A percentile compares a stretch with the other conserved stretches of the same genome.
These are phyloP conservation scores for Macrobrachium rosenbergii DNA, from an alignment of 1,140 invertebrate genomes.

Conservation along the genomic window DNA sequence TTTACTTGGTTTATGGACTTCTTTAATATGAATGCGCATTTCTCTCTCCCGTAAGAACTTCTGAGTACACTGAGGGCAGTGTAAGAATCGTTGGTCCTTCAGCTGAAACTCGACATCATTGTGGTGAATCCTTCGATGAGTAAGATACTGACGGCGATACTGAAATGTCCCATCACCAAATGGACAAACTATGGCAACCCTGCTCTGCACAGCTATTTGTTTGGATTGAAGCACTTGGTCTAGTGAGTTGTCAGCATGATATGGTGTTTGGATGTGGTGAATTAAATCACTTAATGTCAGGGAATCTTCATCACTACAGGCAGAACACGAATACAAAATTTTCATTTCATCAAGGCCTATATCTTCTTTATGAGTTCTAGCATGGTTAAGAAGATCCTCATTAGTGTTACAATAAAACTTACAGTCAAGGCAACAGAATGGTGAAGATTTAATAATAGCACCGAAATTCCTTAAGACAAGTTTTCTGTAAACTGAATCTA, in stretches of 20 bases:
- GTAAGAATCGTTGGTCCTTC: slow-evolving; percentile 29
- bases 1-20: slow-evolving; percentile 14
- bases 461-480: slow-evolving; percentile 40
- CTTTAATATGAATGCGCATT: slow-evolving; percentile 46
- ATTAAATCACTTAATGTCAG: slow-evolving; percentile 11
- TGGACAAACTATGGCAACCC: slow-evolving; percentile 42
- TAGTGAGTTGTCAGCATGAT: slow-evolving; percentile 41
- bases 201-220: slow-evolving; percentile 35
- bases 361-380: slow-evolving; percentile 42
- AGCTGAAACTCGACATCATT: slow-evolving; percentile 41
- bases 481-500: slow-evolving; percentile 38
- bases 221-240: slow-evolving; percentile 37
- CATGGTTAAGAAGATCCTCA: slow-evolving; percentile 48
- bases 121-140: slow-evolving; percentile 40
- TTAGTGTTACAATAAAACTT: slow-evolving; percentile 57
- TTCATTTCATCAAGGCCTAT: slow-evolving; percentile 39
- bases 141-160: slow-evolving; percentile 43
- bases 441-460: slow-evolving; percentile 43
- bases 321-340: slow-evolving; percentile 39
- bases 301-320: slow-evolving; percentile 40
- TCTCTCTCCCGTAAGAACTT: slow-evolving; percentile 39
- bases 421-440: slow-evolving; percentile 35
- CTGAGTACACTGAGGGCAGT: slow-evolving; percentile 39
- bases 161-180: slow-evolving; percentile 42
- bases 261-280: slow-evolving; percentile 51